Evolutionary conservation across 2,113 vertebrate genomes (phyloP).

Genomic region (Leucosticte australis): DNA sequence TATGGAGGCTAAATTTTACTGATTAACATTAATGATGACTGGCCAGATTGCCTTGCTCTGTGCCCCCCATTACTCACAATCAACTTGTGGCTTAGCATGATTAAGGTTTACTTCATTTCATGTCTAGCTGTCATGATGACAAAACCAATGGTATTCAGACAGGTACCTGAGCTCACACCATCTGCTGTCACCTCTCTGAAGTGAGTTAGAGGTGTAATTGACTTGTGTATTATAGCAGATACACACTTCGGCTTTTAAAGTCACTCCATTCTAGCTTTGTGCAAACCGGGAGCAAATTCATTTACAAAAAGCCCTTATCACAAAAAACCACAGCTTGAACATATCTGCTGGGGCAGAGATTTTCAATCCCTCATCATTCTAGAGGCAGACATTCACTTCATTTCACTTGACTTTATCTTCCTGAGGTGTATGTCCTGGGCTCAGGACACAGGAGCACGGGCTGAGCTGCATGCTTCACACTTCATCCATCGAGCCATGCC

Average conservation of each 20-base stretch:
- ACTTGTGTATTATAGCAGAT: neutral
- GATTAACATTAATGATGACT: neutral
- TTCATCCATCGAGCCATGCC: fast-evolving
- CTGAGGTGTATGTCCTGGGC: neutral
- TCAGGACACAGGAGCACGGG: neutral
- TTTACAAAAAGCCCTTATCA: neutral
- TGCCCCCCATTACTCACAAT: neutral
- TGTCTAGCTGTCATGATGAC: neutral
- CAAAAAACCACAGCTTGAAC: neutral
- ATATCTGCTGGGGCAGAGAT: neutral
- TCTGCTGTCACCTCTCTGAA: neutral
- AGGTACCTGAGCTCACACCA: neutral
- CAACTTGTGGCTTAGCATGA: neutral
- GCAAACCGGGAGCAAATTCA: neutral
- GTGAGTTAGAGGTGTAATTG: neutral
- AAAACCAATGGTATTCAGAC: neutral
- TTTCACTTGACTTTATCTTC: neutral
- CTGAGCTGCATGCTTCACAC: neutral
- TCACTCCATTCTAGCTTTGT: neutral
- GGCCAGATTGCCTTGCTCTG: neutral
- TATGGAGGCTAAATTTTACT: neutral
- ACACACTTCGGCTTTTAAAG: neutral
- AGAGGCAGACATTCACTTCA: neutral
- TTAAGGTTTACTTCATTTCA: neutral
- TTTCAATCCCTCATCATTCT: neutral